These are phyloP conservation scores for Sphaerodactylus townsendi DNA, from an alignment of 2,113 vertebrate genomes.

Conservation along the genomic window DNA sequence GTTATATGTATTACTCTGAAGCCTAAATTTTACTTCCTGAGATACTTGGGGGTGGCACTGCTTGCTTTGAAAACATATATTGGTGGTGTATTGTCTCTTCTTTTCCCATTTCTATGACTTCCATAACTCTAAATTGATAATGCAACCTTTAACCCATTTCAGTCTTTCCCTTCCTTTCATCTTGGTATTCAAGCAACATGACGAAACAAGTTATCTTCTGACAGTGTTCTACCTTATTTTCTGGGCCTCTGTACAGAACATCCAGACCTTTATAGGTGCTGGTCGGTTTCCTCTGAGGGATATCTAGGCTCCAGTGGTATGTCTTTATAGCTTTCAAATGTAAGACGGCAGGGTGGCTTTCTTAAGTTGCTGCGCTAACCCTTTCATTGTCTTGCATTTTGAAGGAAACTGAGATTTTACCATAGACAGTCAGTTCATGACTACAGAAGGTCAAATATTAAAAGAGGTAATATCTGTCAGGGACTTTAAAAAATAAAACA, in stretches of 20 bases:
- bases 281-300: conserved; percentile 74
- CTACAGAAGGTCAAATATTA: conserved; percentile 8
- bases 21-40: conserved; percentile 22
- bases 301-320: conserved; percentile 77
- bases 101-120: conserved; percentile 57
- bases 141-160: conserved; percentile 66
- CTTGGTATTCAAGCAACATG: conserved; percentile 73
- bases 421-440: not conserved
- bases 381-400: conserved; percentile 73
- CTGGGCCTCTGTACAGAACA: conserved; percentile 76
- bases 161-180: conserved; percentile 44
- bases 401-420: not conserved
- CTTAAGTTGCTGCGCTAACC: conserved; percentile 69
- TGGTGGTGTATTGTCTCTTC: conserved; percentile 63
- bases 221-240: conserved; percentile 75
- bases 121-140: conserved; percentile 57
- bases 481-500: not conserved
- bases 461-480: conserved; percentile 41
- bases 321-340: conserved; percentile 68
- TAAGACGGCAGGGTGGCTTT: conserved; percentile 69
- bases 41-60: not conserved
- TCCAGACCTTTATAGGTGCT: conserved; percentile 73
- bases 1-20: conserved; percentile 44
- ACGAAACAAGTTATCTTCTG: conserved; percentile 73
- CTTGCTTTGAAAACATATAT: conserved; percentile 32